phyloP scores from a whole-genome alignment of 2,888 invertebrate species.

The Euzophera pinguis region DNA sequence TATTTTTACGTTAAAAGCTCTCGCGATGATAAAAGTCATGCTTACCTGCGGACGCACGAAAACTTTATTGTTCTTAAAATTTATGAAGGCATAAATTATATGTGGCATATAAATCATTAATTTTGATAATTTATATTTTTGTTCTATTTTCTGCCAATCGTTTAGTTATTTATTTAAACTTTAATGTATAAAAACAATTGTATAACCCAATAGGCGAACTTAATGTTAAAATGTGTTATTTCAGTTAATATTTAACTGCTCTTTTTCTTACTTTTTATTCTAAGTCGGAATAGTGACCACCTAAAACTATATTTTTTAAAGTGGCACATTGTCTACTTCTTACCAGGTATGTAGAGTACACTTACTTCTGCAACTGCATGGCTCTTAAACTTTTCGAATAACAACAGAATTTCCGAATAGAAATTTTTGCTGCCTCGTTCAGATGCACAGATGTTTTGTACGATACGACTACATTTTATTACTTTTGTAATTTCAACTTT shows the following conservation, averaged over 20 bases:
- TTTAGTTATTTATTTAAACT: too few relatives aligned
- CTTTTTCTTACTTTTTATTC: too few relatives aligned
- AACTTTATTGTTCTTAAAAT: slow-evolving; percentile 39
- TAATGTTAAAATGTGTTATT: too few relatives aligned
- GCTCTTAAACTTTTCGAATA: slow-evolving; percentile 10
- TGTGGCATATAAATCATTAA: slow-evolving; percentile 28
- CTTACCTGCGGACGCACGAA: slow-evolving; percentile 39
- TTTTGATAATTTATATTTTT: too few relatives aligned
- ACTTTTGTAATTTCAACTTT: slow-evolving; percentile 10
- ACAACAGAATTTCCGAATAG: slow-evolving; percentile 2
- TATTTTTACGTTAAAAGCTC: slow-evolving; percentile 61
- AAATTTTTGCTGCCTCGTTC: slow-evolving; percentile 2
- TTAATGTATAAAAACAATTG: too few relatives aligned
- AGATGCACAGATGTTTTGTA: slow-evolving; percentile 14
- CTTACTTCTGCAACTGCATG: not conserved
- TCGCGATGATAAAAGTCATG: slow-evolving; percentile 53
- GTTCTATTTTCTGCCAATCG: too few relatives aligned
- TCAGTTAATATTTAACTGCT: too few relatives aligned
- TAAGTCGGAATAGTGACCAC: too few relatives aligned
- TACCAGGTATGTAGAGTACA: not conserved
- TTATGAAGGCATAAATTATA: slow-evolving; percentile 37
- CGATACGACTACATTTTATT: slow-evolving; percentile 6
- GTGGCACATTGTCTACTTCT: slow-evolving; percentile 13
- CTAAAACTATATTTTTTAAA: not conserved
- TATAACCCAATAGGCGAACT: too few relatives aligned